Conservation (phyloP, 2,888 invertebrate genomes). For the Eristalinus aeneus region DNA sequence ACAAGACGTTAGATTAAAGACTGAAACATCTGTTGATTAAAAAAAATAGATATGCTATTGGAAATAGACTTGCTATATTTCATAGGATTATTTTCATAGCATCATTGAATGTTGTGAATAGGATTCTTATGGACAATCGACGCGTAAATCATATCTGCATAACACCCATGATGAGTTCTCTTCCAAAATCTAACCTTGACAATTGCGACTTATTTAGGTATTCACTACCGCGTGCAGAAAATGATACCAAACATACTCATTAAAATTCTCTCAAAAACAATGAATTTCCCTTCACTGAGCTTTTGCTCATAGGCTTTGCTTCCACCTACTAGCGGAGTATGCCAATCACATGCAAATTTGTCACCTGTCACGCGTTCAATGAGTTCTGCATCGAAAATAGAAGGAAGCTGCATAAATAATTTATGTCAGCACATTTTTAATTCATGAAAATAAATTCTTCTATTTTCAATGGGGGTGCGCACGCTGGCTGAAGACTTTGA, state of each 20-base stretch:
- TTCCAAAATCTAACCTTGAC: background rate
- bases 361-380: slow-evolving; percentile 59
- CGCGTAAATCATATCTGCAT: background rate
- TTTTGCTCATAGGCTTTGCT: background rate
- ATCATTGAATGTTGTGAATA: no score
- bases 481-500: background rate
- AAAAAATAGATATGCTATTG: no score
- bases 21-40: no score
- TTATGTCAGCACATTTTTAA: slow-evolving; percentile 52
- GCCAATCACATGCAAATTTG: slow-evolving; percentile 62
- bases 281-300: background rate
- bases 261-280: background rate
- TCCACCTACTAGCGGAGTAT: background rate
- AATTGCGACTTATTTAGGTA: background rate
- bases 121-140: background rate
- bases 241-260: background rate
- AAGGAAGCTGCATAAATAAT: slow-evolving; percentile 30
- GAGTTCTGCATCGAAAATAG: slow-evolving; percentile 32
- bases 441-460: slow-evolving; percentile 51
- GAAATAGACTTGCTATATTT: no score
- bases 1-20: no score
- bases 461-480: slow-evolving; percentile 34
- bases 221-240: background rate
- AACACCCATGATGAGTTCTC: no score
- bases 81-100: no score